A percentile compares a stretch with the other conserved stretches of the same genome.
Evolutionary conservation across 2,797 vertebrate species (phyloP).

Genomic region (Acipenser ruthenus): DNA sequence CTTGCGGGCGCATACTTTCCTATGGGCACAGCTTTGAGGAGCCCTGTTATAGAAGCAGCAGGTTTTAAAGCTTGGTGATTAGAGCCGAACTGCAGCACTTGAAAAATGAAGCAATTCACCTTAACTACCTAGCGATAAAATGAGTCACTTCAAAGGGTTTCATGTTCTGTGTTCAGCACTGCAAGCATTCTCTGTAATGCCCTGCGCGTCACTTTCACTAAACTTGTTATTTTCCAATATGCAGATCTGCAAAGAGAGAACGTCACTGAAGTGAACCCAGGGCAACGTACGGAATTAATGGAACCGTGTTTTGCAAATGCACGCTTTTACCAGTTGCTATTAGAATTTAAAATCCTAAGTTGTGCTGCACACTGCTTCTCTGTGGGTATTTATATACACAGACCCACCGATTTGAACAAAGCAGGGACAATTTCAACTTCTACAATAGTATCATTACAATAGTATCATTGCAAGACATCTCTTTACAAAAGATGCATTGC

Average conservation of each 20-base stretch:
- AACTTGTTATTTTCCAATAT: conserved; percentile 21
- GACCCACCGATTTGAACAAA: too few relatives aligned
- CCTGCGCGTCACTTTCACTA: conserved; percentile 15
- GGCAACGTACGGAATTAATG: not conserved
- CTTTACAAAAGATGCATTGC: too few relatives aligned
- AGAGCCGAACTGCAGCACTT: not conserved
- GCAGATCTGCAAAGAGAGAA: conserved; percentile 2
- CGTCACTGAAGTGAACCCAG: not conserved
- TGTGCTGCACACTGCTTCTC: too few relatives aligned
- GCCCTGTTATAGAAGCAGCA: too few relatives aligned
- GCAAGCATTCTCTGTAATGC: not conserved
- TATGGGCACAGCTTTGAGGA: too few relatives aligned
- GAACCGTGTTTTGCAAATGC: not conserved
- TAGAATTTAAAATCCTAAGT: not conserved
- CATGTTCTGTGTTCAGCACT: too few relatives aligned
- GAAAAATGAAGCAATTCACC: not conserved
- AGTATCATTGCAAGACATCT: too few relatives aligned
- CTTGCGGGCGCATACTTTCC: too few relatives aligned
- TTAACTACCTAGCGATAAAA: not conserved
- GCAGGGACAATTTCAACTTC: too few relatives aligned
- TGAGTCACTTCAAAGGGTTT: not conserved
- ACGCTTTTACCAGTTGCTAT: not conserved
- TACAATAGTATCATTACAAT: too few relatives aligned
- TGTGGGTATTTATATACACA: too few relatives aligned
- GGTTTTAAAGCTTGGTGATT: too few relatives aligned